Evolutionary conservation across 30 jellyfish, hydroid and myxozoan species (phyloP).

Genomic region (Hydra vulgaris): DNA sequence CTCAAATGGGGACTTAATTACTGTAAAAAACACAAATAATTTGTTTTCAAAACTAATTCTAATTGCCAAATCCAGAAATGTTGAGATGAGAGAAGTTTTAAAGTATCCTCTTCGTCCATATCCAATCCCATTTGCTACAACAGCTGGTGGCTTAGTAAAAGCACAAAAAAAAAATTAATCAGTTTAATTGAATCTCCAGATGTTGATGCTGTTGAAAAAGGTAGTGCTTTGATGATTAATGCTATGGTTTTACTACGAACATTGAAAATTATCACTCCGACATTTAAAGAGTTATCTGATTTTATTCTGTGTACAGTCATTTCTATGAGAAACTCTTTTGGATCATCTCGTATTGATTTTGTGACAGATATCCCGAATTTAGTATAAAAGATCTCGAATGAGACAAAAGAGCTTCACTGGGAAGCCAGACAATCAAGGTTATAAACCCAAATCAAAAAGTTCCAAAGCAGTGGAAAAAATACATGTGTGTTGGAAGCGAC

Average conservation of each 20-base stretch:
- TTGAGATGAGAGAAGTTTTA: too few species aligned
- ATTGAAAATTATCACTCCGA: too few species aligned
- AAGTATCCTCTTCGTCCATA: too few species aligned
- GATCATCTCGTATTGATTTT: slow-evolving; percentile 25
- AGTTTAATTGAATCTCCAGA: slow-evolving; percentile 17
- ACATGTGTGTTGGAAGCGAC: slow-evolving; percentile 44
- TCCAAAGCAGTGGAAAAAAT: too few species aligned
- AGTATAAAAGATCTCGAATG: slow-evolving; percentile 36
- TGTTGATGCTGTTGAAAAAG: neutral
- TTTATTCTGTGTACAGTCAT: slow-evolving; percentile 9
- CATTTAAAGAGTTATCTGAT: slow-evolving; percentile 33
- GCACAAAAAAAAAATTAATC: neutral
- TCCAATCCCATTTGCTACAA: too few species aligned
- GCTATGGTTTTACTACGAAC: slow-evolving; percentile 49
- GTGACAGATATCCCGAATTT: slow-evolving; percentile 52
- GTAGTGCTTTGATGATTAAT: slow-evolving; percentile 24
- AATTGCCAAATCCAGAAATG: slow-evolving; percentile 34
- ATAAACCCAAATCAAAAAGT: too few species aligned
- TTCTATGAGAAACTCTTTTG: slow-evolving; percentile 1
- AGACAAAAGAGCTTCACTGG: too few species aligned
- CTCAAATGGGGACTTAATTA: slow-evolving; percentile 13
- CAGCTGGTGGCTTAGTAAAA: too few species aligned
- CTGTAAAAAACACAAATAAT: too few species aligned
- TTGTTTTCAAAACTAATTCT: slow-evolving; percentile 37
- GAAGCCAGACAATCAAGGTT: too few species aligned